Conservation (phyloP, 2,888 invertebrate species). For the Aphidoletes aphidimyza region DNA sequence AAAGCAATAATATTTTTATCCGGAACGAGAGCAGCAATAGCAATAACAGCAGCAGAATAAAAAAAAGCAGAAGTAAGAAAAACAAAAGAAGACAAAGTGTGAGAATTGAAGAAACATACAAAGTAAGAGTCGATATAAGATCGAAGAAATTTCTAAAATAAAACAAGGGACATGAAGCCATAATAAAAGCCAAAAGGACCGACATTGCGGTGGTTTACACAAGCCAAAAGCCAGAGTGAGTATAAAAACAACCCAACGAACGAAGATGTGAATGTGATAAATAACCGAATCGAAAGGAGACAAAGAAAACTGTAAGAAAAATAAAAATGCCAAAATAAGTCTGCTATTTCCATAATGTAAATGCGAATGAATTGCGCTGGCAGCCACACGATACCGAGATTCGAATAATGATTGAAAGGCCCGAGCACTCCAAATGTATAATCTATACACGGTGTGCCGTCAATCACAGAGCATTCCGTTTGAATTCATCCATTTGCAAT, state of each 20-base stretch:
- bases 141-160: not conserved
- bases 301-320: not conserved
- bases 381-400: not conserved
- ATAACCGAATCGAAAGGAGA: not conserved
- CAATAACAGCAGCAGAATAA: not conserved
- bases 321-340: not conserved
- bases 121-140: not conserved
- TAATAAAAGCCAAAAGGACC: slow-evolving; percentile 23
- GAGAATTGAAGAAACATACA: too few species aligned
- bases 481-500: too few species aligned
- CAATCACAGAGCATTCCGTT: too few species aligned
- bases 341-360: slow-evolving; percentile 19
- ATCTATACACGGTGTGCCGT: too few species aligned
- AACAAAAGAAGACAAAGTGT: not conserved
- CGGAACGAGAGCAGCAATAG: not conserved
- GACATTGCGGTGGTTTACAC: not conserved
- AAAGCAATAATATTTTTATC: not conserved
- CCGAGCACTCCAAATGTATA: not conserved
- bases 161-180: not conserved
- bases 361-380: not conserved
- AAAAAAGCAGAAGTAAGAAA: not conserved
- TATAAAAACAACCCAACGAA: too few species aligned
- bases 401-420: not conserved
- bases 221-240: too few species aligned
- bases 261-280: slow-evolving; percentile 40